Conservation (phyloP, 2,113 vertebrate species). For the Micronycteris hirsuta region DNA sequence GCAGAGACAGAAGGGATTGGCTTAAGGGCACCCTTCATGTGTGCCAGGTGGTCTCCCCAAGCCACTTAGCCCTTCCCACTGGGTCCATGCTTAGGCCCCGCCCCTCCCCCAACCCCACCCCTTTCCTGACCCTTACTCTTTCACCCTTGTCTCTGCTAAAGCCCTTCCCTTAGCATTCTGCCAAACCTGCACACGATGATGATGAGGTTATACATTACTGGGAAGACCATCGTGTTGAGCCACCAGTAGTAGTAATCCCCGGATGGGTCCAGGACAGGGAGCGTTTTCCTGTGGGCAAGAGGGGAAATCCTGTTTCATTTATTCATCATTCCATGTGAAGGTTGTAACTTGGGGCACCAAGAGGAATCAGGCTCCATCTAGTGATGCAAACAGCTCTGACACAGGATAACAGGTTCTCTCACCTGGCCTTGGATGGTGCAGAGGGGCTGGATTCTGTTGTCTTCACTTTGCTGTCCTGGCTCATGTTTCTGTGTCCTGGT, state of each 20-base stretch:
- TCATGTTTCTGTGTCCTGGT: slow-evolving; percentile 49
- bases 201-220: slow-evolving; percentile 91
- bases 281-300: slow-evolving; percentile 34
- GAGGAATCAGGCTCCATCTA: neutral
- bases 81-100: neutral
- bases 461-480: slow-evolving; percentile 61
- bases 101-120: fast-evolving
- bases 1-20: neutral
- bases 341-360: neutral
- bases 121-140: too few species aligned
- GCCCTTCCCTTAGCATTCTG: fast-evolving
- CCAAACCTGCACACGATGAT: slow-evolving; percentile 89
- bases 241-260: slow-evolving; percentile 89
- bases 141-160: neutral
- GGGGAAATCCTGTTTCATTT: neutral
- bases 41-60: neutral
- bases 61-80: neutral
- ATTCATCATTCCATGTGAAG: neutral
- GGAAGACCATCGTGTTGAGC: slow-evolving; percentile 88
- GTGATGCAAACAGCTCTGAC: neutral
- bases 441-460: slow-evolving; percentile 49
- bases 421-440: slow-evolving; percentile 36
- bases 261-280: slow-evolving; percentile 85
- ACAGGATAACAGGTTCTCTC: neutral
- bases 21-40: neutral